Conservation (phyloP, 2,888 invertebrate genomes). For the Zygogramma bicolorata region DNA sequence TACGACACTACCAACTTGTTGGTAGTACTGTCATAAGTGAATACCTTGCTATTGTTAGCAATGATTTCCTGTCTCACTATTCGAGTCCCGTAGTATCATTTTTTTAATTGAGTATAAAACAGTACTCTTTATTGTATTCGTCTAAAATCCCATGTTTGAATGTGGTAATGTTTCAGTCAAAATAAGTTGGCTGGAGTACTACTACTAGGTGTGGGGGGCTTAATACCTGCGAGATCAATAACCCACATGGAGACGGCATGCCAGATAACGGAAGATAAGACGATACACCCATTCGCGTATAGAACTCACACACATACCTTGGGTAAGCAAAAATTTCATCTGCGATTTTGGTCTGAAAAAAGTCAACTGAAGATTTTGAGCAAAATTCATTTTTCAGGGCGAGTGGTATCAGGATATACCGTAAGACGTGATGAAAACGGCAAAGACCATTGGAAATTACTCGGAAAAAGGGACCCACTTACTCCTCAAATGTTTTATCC, state of each 20-base stretch:
- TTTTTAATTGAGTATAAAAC: too few species aligned
- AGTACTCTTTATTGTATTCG: too few species aligned
- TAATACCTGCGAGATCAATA: slow-evolving; percentile 75
- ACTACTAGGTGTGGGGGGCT: slow-evolving; percentile 88
- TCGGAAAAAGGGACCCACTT: slow-evolving; percentile 89
- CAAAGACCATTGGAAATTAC: slow-evolving; percentile 80
- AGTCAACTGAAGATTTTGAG: not conserved
- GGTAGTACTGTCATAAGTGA: too few species aligned
- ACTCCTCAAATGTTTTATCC: slow-evolving; percentile 97
- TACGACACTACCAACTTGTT: too few species aligned
- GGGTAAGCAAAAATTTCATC: slow-evolving; percentile 68
- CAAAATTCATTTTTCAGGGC: slow-evolving; percentile 69
- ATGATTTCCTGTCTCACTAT: too few species aligned
- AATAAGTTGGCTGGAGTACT: slow-evolving; percentile 92
- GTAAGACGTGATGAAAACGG: slow-evolving; percentile 71
- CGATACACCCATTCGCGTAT: slow-evolving; percentile 94
- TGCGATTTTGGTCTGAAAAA: not conserved
- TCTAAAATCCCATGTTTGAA: not conserved
- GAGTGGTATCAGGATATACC: slow-evolving; percentile 86
- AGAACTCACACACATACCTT: slow-evolving; percentile 94
- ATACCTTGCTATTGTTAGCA: too few species aligned
- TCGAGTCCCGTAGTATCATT: too few species aligned
- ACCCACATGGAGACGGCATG: slow-evolving; percentile 96
- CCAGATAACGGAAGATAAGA: slow-evolving; percentile 81
- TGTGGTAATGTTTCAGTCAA: slow-evolving; percentile 71